Evolutionary conservation across 2,888 invertebrate genomes (phyloP).

Genomic region (Spisula solida): DNA sequence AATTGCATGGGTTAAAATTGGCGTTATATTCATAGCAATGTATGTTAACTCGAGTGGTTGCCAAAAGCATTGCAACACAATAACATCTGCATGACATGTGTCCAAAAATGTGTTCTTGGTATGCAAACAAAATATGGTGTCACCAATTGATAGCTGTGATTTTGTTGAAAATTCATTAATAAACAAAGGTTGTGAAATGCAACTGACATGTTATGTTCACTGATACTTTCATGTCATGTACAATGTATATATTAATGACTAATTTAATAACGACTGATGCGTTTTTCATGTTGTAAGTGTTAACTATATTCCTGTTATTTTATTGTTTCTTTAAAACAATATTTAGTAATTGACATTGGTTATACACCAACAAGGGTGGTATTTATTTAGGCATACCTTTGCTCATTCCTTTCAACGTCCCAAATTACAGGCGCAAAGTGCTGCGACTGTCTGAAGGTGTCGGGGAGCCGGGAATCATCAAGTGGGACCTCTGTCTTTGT

Average conservation of each 20-base stretch:
- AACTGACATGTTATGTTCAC: neutral
- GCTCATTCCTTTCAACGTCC: conserved; percentile 52
- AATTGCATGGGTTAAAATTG: conserved; percentile 9
- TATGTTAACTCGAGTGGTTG: neutral
- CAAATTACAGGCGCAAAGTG: conserved; percentile 85
- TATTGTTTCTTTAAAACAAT: conserved; percentile 2
- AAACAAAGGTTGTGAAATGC: neutral
- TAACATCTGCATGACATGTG: conserved; percentile 12
- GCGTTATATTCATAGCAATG: neutral
- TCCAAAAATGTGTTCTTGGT: conserved; percentile 6
- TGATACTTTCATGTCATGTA: conserved; percentile 2
- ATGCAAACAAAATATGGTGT: neutral
- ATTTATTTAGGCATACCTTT: conserved; percentile 36
- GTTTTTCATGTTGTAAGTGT: conserved; percentile 11
- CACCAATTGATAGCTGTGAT: neutral
- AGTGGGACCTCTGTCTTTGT: conserved; percentile 87
- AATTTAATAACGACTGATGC: conserved; percentile 8
- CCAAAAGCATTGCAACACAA: neutral
- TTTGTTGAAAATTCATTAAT: neutral
- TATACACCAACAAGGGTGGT: conserved; percentile 41
- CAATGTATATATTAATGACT: conserved; percentile 17
- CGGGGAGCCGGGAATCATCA: conserved; percentile 85
- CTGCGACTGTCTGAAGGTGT: conserved; percentile 86
- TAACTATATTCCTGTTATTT: neutral
- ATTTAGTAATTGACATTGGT: neutral